These are phyloP conservation scores for Ardeotis arabs DNA, from an alignment of 2,113 vertebrate species.

Conservation along the genomic window DNA sequence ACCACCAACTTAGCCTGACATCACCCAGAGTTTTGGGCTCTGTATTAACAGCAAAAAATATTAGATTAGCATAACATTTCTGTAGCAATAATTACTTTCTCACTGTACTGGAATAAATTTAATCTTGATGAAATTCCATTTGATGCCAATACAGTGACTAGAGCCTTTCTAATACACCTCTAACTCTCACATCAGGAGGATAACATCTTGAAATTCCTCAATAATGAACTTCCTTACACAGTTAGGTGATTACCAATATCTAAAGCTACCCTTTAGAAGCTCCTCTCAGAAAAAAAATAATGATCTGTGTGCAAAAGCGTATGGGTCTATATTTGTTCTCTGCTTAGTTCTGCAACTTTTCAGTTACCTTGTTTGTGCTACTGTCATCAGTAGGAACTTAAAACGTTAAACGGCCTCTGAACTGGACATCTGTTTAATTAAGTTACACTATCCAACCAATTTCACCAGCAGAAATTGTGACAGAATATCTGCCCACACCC, in stretches of 20 bases:
- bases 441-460: not conserved
- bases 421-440: not conserved
- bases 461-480: not conserved
- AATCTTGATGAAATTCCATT: constrained; percentile 23
- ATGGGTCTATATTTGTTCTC: not conserved
- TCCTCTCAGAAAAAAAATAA: constrained; percentile 24
- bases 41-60: not conserved
- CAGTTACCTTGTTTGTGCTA: not conserved
- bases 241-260: not conserved
- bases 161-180: not conserved
- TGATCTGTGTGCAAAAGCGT: not conserved
- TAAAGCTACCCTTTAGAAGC: not conserved
- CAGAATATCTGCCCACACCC: not conserved
- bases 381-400: not conserved
- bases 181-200: not conserved
- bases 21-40: not conserved
- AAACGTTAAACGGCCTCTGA: not conserved
- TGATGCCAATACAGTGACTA: not conserved
- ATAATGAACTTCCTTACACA: constrained; percentile 13
- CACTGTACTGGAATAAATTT: constrained; percentile 25
- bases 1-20: not conserved
- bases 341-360: not conserved
- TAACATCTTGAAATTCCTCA: not conserved
- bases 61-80: not conserved
- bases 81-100: constrained; percentile 42